Evolutionary conservation across 2,888 invertebrate species (phyloP), one percentile per base, ranked within the genome.

Genomic region (Drosophila koepferae): DNA sequence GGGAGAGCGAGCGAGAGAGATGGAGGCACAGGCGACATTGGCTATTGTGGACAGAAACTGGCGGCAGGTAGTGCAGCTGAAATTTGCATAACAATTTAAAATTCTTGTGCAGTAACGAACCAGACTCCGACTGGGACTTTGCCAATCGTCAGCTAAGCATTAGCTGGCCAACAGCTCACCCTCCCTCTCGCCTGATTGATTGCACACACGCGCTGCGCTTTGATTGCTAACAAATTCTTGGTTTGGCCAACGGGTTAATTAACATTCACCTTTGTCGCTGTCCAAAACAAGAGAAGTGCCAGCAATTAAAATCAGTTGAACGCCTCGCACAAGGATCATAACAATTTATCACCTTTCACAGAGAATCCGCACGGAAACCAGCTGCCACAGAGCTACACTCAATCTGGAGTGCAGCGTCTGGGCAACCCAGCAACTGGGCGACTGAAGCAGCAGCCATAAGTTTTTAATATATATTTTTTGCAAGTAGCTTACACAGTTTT

Each of bases 71-170:
- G 31, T 16, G 56, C 56, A 71, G 77, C 53, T 77, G 66, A 62
- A 73, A 86, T 86, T 86, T 88, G 90, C 86, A 86, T 86, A 90
- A 82, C 88, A 88, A 86, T 90, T 86, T 88, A 66, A 90, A 88
- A 86, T 86, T 86, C 90, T 90, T 86, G 72, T 75, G 71, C 82
- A 70, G 81, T 84, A 86, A 84, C 87, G 64, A 81, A 63, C 63
- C 63, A 36, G 71, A 38, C 62, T 48, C 34, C 34, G 58, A 23
- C 44, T 34, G 40, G 38, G 43, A 31, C 31, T 49, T 31, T 40
- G 49, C 40, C 60, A 49, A 49, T 60, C 40, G 60, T 43, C 63
- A 58, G 55, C 64, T 51, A 38, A 69, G 7, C 68, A 69, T 69
- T 69, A 60, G 63, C 53, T 53, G 34, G 38, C 41, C 73, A 49